phyloP scores from a whole-genome alignment of 2,888 invertebrate genomes.

The Calliscelio sp. region DNA sequence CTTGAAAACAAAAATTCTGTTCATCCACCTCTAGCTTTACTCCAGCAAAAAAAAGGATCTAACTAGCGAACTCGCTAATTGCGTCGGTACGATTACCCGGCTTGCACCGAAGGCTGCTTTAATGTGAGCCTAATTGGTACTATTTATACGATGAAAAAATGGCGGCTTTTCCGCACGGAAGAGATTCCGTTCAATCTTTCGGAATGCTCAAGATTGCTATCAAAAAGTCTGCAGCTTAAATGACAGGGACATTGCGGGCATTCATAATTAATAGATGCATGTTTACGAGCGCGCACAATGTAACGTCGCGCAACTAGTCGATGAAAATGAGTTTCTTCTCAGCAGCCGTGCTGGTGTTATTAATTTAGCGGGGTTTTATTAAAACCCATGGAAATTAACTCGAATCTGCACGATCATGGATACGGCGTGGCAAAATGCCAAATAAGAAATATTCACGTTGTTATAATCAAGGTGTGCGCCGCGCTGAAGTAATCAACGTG shows the following conservation, averaged over 20 bases:
- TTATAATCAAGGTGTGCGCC: constrained; percentile 68
- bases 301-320: constrained; percentile 7
- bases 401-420: constrained; percentile 65
- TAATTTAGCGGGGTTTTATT: constrained; percentile 50
- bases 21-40: constrained; percentile 46
- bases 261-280: no score
- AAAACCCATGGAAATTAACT: constrained; percentile 60
- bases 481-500: no score
- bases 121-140: constrained; percentile 63
- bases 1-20: constrained; percentile 22
- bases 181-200: constrained; percentile 46
- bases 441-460: constrained; percentile 63
- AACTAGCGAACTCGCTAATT: constrained; percentile 65
- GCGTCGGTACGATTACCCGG: constrained; percentile 56
- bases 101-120: constrained; percentile 57
- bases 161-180: constrained; percentile 46
- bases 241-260: no score
- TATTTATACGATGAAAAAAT: constrained; percentile 53
- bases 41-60: constrained; percentile 50
- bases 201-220: no score
- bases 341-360: constrained; percentile 44
- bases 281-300: no score
- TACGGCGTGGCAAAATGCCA: constrained; percentile 48
- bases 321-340: constrained; percentile 36
- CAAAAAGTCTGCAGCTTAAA: no score